These are phyloP conservation scores for Hippocampus barbouri DNA, from an alignment of 2,113 vertebrate species.

Conservation along the genomic window DNA sequence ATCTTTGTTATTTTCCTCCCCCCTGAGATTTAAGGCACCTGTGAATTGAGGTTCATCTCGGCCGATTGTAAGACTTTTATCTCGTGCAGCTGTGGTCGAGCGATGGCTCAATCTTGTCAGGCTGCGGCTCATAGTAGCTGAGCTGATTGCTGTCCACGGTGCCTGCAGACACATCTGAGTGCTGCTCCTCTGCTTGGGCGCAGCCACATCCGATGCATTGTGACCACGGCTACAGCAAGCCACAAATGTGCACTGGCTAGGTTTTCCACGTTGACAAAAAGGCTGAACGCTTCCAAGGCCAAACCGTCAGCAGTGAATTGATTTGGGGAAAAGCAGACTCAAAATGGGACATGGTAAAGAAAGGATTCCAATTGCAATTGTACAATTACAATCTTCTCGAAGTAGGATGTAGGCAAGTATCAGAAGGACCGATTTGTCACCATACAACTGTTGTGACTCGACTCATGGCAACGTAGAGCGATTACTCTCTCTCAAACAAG, in stretches of 20 bases:
- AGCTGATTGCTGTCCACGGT: slow-evolving; percentile 43
- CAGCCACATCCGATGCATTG: neutral
- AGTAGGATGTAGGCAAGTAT: neutral
- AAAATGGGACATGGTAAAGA: neutral
- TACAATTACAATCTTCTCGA: neutral
- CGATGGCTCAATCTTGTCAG: slow-evolving; percentile 42
- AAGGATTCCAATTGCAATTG: neutral
- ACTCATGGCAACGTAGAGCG: no score
- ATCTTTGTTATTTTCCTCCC: slow-evolving; percentile 44
- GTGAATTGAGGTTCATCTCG: slow-evolving; percentile 50
- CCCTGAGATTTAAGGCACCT: slow-evolving; percentile 42
- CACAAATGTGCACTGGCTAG: neutral
- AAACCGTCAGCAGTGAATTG: no score
- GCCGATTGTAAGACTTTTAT: slow-evolving; percentile 29
- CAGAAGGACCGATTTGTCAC: neutral
- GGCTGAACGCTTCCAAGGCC: neutral
- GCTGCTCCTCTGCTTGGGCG: slow-evolving; percentile 1
- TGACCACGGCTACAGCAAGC: neutral
- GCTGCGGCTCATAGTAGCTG: slow-evolving; percentile 40
- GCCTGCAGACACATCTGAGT: slow-evolving; percentile 21
- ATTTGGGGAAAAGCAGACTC: neutral
- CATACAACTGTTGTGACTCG: no score
- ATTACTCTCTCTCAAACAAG: no score
- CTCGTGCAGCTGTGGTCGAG: slow-evolving; percentile 25
- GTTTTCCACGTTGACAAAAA: neutral